Evolutionary conservation across 2,113 vertebrate species (phyloP).

Genomic region (Falcunculus frontatus): DNA sequence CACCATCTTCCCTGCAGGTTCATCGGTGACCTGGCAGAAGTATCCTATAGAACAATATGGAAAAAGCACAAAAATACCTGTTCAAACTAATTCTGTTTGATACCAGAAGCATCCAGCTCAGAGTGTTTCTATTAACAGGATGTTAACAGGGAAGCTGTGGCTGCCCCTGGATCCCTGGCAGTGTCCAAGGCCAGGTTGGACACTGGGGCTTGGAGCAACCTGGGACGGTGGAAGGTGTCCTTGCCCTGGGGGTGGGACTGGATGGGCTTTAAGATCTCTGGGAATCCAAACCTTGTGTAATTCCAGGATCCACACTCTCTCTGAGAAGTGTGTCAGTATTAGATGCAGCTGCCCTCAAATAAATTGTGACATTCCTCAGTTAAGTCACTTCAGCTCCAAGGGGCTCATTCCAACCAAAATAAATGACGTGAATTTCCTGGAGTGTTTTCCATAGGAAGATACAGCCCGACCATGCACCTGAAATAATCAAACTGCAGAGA

Average conservation of each 20-base stretch:
- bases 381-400: background rate
- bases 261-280: background rate
- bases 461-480: background rate
- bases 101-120: background rate
- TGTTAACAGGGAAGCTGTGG: background rate
- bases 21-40: background rate
- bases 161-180: background rate
- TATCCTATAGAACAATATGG: background rate
- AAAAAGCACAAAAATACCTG: background rate
- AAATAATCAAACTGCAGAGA: background rate
- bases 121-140: background rate
- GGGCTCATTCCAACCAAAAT: background rate
- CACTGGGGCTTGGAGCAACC: background rate
- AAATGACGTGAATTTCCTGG: background rate
- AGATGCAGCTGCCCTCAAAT: background rate
- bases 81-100: background rate
- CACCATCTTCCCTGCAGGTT: background rate
- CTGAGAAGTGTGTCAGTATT: background rate
- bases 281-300: background rate
- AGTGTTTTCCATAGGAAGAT: background rate
- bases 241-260: background rate
- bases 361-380: background rate
- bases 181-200: background rate
- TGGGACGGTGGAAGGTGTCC: background rate
- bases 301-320: background rate